Evolutionary conservation across 2,888 invertebrate species (phyloP).

Genomic region (Lasioglossum vierecki): DNA sequence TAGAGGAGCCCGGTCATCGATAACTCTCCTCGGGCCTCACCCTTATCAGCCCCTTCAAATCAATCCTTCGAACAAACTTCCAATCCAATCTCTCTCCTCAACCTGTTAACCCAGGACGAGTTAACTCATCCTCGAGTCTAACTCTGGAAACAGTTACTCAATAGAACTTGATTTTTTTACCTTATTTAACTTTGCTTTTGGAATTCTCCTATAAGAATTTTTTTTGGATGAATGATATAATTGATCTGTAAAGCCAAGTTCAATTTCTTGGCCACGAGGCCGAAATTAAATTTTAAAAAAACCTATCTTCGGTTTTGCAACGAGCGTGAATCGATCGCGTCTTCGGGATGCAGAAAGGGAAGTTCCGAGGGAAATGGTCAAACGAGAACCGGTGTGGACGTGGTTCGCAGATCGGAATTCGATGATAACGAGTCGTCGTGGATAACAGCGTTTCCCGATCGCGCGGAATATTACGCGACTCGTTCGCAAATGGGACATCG

Average conservation of each 20-base stretch:
- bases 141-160: no score
- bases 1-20: constrained; percentile 47
- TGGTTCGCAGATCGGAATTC: constrained; percentile 27
- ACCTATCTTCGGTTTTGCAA: background rate
- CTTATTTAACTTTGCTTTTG: no score
- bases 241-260: no score
- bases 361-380: constrained; percentile 7
- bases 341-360: background rate
- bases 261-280: no score
- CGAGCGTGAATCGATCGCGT: background rate
- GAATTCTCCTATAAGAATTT: no score
- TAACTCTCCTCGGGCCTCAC: constrained; percentile 24
- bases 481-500: constrained; percentile 17
- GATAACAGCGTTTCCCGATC: constrained; percentile 21
- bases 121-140: no score
- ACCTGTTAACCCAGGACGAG: background rate
- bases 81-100: background rate
- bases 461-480: constrained; percentile 31
- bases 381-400: background rate
- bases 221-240: no score
- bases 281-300: no score
- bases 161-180: no score
- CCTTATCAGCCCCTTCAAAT: constrained; percentile 9
- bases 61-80: background rate
- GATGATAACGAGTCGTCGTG: constrained; percentile 21